These are phyloP conservation scores for Saccopteryx bilineata DNA, from an alignment of 2,113 vertebrate species.

Conservation along the genomic window DNA sequence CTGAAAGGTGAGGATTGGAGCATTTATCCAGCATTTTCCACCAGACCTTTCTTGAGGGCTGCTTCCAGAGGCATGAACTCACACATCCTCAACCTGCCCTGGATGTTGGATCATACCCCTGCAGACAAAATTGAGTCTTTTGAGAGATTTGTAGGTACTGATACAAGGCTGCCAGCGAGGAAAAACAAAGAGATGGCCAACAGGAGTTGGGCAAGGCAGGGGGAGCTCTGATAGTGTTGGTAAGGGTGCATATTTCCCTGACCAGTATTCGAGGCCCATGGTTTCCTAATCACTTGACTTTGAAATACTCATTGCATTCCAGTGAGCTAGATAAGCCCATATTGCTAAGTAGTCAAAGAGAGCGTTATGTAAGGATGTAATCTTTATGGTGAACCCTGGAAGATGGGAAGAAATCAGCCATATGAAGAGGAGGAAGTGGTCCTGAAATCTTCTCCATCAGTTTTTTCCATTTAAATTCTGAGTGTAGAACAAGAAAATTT, in stretches of 20 bases:
- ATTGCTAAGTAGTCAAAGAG: not conserved
- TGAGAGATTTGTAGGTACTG: not conserved
- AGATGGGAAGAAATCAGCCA: not conserved
- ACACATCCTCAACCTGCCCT: not conserved
- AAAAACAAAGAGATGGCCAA: not conserved
- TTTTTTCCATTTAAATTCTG: conserved; percentile 59
- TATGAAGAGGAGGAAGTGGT: not conserved
- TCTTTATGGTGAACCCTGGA: not conserved
- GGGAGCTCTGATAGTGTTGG: not conserved
- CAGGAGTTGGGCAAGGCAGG: not conserved
- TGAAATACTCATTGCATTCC: conserved; percentile 5
- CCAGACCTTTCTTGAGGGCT: not conserved
- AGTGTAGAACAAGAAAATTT: conserved; percentile 43
- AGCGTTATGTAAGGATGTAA: not conserved
- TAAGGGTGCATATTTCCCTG: not conserved
- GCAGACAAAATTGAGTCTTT: not conserved
- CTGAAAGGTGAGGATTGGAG: not conserved
- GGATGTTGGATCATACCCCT: not conserved
- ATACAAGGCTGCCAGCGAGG: not conserved
- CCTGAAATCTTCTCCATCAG: not conserved
- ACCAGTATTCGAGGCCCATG: not conserved
- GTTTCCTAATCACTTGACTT: conserved; percentile 7
- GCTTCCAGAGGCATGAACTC: not conserved
- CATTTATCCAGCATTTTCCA: not conserved
- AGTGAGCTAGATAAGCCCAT: not conserved